Conservation (phyloP, 2,888 invertebrate species). For the Chrysodeixis includens region DNA sequence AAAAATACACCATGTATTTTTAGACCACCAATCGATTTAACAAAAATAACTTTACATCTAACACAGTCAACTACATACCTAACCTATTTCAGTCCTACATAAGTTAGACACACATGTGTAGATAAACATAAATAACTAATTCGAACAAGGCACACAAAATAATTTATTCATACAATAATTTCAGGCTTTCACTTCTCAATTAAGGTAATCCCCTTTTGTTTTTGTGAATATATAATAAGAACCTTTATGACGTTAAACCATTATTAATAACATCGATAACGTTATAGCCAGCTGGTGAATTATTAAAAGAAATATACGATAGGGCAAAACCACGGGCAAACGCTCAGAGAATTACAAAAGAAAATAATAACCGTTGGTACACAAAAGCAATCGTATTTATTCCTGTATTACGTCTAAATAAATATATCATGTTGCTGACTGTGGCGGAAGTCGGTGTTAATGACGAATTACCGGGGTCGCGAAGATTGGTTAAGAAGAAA, state of each 20-base stretch:
- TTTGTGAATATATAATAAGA: constrained; percentile 39
- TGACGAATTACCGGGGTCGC: background rate
- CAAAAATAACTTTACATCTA: too few species aligned
- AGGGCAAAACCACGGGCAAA: constrained; percentile 32
- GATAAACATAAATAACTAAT: background rate
- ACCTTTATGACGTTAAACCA: constrained; percentile 24
- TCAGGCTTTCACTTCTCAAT: constrained; percentile 27
- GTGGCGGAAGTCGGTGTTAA: background rate
- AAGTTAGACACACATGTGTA: too few species aligned
- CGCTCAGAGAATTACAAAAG: constrained; percentile 73
- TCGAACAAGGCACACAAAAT: background rate
- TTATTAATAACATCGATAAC: constrained; percentile 57
- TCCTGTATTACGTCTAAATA: constrained; percentile 76
- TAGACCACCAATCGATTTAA: too few species aligned
- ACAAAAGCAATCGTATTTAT: constrained; percentile 77
- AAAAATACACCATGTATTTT: too few species aligned
- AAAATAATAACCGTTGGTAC: constrained; percentile 69
- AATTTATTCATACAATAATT: constrained; percentile 18
- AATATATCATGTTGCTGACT: constrained; percentile 55
- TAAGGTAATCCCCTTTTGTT: constrained; percentile 48
- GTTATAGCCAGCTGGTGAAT: constrained; percentile 51
- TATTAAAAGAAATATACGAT: constrained; percentile 55
- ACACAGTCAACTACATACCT: too few species aligned
- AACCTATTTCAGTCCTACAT: too few species aligned
- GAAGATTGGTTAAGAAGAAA: background rate